These are phyloP conservation scores for Idris sp. DNA, from an alignment of 1,140 invertebrate species.

Conservation along the genomic window DNA sequence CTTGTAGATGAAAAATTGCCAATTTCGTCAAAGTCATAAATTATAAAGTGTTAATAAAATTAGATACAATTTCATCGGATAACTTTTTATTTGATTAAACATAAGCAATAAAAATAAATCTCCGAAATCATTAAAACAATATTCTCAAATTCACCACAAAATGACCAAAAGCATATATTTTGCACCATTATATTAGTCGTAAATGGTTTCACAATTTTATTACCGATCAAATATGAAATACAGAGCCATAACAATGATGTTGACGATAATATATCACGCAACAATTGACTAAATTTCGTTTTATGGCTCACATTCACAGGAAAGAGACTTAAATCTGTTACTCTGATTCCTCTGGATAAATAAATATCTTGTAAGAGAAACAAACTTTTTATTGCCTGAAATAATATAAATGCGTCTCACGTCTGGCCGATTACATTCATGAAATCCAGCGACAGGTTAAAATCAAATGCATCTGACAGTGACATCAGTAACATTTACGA, in stretches of 20 bases:
- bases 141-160: conserved; percentile 2
- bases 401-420: conserved; percentile 56
- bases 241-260: conserved; percentile 25
- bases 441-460: conserved; percentile 62
- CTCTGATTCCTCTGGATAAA: conserved; percentile 28
- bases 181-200: conserved; percentile 1
- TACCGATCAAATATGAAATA: conserved; percentile 23
- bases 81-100: too few species aligned
- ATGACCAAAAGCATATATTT: conserved; percentile 8
- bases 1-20: too few species aligned
- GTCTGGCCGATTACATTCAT: conserved; percentile 55
- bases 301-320: conserved; percentile 26
- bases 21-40: too few species aligned
- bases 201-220: conserved; percentile 17
- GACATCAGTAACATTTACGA: conserved; percentile 79
- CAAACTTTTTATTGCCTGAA: conserved; percentile 48
- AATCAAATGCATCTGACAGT: conserved; percentile 76
- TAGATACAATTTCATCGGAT: too few species aligned
- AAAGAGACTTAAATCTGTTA: conserved; percentile 42
- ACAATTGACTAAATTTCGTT: conserved; percentile 31
- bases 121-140: too few species aligned
- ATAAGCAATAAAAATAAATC: too few species aligned
- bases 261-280: conserved; percentile 20
- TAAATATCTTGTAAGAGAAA: conserved; percentile 48
- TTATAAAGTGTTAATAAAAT: too few species aligned